A percentile compares a stretch with the other conserved stretches of the same genome.
Evolutionary conservation across 2,888 invertebrate species (phyloP).

Genomic region (Stenurella melanura): DNA sequence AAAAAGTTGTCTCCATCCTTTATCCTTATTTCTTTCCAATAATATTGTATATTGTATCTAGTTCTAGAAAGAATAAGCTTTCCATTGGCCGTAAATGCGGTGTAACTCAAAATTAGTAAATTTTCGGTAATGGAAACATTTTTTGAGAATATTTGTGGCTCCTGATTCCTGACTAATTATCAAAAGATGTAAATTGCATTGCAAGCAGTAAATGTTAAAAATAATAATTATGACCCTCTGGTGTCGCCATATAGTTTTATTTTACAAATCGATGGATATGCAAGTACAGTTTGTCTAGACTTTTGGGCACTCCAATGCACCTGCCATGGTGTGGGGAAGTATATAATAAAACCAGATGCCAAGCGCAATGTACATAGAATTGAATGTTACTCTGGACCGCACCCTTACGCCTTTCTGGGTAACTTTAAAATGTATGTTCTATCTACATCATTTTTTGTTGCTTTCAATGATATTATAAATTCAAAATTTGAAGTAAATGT

Average conservation of each 20-base stretch:
- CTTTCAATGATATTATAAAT: constrained; percentile 17
- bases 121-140: too few relatives aligned
- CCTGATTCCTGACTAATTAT: too few relatives aligned
- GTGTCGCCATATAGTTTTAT: neutral
- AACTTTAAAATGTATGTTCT: too few relatives aligned
- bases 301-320: neutral
- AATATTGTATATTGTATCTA: too few relatives aligned
- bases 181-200: too few relatives aligned
- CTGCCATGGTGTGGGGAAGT: neutral
- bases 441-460: neutral
- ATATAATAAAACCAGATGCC: neutral
- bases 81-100: too few relatives aligned
- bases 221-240: neutral
- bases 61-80: too few relatives aligned
- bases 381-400: neutral
- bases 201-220: neutral
- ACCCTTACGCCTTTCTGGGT: neutral
- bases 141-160: too few relatives aligned
- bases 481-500: constrained; percentile 31
- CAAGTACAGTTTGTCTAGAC: neutral
- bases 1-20: too few relatives aligned
- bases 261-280: neutral
- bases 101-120: too few relatives aligned
- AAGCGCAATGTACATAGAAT: neutral
- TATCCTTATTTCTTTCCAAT: too few relatives aligned